Percentiles rank a stretch among this genome's conserved stretches.
Evolutionary conservation across 2,797 vertebrate genomes (phyloP).

Genomic region (Erpetoichthys calabaricus): DNA sequence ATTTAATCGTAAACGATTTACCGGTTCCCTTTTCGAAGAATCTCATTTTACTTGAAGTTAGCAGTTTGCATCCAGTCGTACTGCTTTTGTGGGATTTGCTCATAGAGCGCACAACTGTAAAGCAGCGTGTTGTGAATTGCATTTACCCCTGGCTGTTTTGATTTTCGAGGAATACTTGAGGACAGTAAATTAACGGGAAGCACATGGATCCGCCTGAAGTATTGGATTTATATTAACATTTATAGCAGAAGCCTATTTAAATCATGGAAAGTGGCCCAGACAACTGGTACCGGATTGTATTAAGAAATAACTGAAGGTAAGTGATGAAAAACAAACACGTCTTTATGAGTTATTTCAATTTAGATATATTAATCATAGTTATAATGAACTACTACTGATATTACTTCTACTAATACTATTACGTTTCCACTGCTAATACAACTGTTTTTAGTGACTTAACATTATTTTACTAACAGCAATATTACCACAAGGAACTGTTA

Average conservation of each 20-base stretch:
- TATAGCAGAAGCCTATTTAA: constrained; percentile 7
- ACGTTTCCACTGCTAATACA: too few relatives aligned
- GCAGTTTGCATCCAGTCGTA: constrained; percentile 1
- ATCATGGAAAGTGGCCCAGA: constrained; percentile 6
- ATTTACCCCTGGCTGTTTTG: too few relatives aligned
- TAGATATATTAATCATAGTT: too few relatives aligned
- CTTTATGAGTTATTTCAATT: too few relatives aligned
- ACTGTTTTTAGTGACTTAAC: too few relatives aligned
- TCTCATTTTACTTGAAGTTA: neutral
- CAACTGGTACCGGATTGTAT: constrained; percentile 5
- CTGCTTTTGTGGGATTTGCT: neutral
- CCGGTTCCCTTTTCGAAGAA: neutral
- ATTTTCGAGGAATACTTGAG: constrained; percentile 4
- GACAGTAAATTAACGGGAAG: constrained; percentile 1
- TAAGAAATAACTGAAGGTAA: constrained; percentile 14
- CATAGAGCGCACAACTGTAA: too few relatives aligned
- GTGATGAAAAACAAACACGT: neutral
- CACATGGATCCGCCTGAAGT: neutral
- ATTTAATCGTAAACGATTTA: neutral
- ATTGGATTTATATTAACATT: constrained; percentile 6
- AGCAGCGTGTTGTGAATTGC: too few relatives aligned
- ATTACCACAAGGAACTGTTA: too few relatives aligned
- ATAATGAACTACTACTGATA: too few relatives aligned
- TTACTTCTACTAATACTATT: too few relatives aligned
- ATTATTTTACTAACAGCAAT: too few relatives aligned